Base-by-base conservation (phyloP, 2,797 vertebrate species). In the Chrysocyon brachyurus region DNA sequence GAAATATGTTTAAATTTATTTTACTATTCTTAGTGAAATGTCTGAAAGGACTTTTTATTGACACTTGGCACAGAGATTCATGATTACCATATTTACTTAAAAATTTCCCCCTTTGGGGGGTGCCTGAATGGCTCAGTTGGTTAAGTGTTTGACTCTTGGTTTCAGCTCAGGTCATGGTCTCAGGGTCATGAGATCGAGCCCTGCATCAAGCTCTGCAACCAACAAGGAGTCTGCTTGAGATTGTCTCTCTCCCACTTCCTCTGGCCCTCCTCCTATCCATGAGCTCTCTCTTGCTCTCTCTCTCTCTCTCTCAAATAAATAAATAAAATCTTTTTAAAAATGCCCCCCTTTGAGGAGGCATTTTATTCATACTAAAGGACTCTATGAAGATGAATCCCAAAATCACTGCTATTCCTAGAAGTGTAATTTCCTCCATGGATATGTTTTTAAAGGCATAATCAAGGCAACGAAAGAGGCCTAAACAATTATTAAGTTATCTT, bases 1-100 rank as follows among this genome's bases (percentile, higher is more conserved):
- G 31, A 83, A 92, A 70, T 52, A n/a, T n/a, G 15, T 36, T 73
- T 83, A 81, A 75, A 73, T 68, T 56, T 82, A 87, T 95, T 94
- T 61, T 84, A 73, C 1, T 54, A 12, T 73, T 87, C 12, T 93
- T 79, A 19, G 49, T 24, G 22, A 95, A 91, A 64, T 89, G 7
- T 70, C 31, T 84, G 33, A 89, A 97, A 64, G 22, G 36, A 72
- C 11, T 84, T 95, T 90, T 40, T 85, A 26, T 88, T 4, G 61
- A 15, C 12, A 88, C 10, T 90, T 68, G 83, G n/a, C 12, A 87
- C 19, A 75, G 26, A 68, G n/a, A 91, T 89, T 95, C 68, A 26
- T 79, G 56, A 91, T 87, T 73, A 86, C 21, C 19, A 75, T 91
- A 94, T 92, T 96, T 97, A 52, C 57, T 79, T 52, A 36, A 93